A percentile compares a stretch with the other conserved stretches of the same genome.
Conservation (phyloP, 2,797 vertebrate genomes). For the Nyctibius grandis region DNA sequence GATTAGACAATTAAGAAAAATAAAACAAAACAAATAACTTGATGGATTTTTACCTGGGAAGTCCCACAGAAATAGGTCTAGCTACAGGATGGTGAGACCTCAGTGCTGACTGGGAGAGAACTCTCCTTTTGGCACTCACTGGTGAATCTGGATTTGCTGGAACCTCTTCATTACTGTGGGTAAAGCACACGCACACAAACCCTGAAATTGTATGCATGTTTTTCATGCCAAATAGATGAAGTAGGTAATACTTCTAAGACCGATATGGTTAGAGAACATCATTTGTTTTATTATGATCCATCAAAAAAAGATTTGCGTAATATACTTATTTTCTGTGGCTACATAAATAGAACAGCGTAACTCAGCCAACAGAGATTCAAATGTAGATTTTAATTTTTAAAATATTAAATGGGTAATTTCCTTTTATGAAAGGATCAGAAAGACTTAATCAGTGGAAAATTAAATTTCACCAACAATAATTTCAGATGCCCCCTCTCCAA, state of each 20-base stretch:
- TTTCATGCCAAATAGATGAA: background rate
- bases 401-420: background rate
- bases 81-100: slow-evolving; percentile 96
- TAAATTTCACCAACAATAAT: background rate
- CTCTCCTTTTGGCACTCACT: slow-evolving; percentile 85
- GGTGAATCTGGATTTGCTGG: slow-evolving; percentile 74
- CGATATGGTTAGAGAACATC: accelerated
- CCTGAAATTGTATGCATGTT: background rate
- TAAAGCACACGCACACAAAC: background rate
- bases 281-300: background rate
- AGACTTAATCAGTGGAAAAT: background rate
- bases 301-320: background rate
- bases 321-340: background rate
- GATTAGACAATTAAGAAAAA: background rate
- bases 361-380: background rate
- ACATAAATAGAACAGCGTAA: background rate
- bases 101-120: slow-evolving; percentile 90
- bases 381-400: background rate
- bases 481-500: background rate
- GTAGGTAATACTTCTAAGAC: background rate
- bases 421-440: background rate
- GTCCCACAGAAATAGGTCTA: slow-evolving; percentile 83
- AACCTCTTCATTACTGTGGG: slow-evolving; percentile 75
- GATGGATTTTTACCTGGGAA: slow-evolving; percentile 81
- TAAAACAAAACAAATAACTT: background rate